Evolutionary conservation across 2,797 vertebrate genomes (phyloP), one percentile per base, ranked within the genome.

Genomic region (Poecilia velifera): DNA sequence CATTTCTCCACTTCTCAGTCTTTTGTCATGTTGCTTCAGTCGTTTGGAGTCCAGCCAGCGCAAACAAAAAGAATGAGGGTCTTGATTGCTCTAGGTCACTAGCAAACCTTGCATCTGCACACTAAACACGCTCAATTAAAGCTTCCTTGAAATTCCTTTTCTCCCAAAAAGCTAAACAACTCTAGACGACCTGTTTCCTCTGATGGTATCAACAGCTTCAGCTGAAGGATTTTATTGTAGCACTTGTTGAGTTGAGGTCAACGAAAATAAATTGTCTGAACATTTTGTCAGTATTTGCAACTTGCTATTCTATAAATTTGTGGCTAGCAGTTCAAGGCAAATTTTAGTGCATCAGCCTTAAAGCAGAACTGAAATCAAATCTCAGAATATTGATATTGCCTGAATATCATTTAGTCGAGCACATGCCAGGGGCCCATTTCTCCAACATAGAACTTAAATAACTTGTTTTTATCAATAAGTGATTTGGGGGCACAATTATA

Each of bases 21-120:
- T 88, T 84, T 90, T 91, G 90, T 90, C 91, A 74, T 90, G 91
- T 92, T 92, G 80, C 83, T 90, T 93, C 90, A 92, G 90, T 91
- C 82, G 70, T 87, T 88, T 93, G 94, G 93, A 76, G 12, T 78
- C 25, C 1, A 8, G 81, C 94, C 94, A 93, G 78, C 8, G 78
- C 88, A 92, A 95, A 94, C 91, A 88, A 62, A 8, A 53, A 91
- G 81, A 90, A 90, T 81, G 0, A 59, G 70, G 12, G 79, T 79
- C 80, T 82, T 84, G 86, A 91, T 91, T 91, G 86, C 86, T 91
- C 87, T 47, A 85, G 90, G 92, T 93, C 87, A 90, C 55, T 6
- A 6, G 74, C 84, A 84, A 87, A 78, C 72, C 81, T 87, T 89
- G 89, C 82, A 87, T 90, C 84, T 85, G 87, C 59, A 87, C 83